These are phyloP conservation scores for Caenorhabditis sp. DNA, from an alignment of 2,888 invertebrate genomes.

Conservation along the genomic window DNA sequence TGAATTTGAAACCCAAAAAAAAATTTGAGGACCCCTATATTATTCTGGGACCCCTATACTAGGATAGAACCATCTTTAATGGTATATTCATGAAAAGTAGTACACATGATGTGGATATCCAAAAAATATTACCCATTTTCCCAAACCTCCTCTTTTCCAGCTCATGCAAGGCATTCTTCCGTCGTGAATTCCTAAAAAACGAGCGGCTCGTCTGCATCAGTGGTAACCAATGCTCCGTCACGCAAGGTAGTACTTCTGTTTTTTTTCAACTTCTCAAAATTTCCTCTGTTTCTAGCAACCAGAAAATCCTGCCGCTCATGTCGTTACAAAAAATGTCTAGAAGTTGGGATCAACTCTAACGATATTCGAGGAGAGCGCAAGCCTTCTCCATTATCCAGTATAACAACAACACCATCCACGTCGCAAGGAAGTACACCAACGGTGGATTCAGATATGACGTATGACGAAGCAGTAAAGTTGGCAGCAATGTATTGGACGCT, in stretches of 20 bases:
- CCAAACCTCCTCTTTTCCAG: conserved; percentile 24
- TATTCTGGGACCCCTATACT: too few species aligned
- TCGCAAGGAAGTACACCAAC: too few species aligned
- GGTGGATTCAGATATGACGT: neutral
- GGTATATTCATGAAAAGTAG: too few species aligned
- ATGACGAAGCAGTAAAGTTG: neutral
- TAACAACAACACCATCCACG: neutral
- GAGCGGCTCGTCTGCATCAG: conserved; percentile 45
- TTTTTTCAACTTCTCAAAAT: neutral
- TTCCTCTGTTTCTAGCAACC: conserved; percentile 16
- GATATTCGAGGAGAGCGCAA: neutral
- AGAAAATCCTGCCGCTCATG: conserved; percentile 47
- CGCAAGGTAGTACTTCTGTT: conserved; percentile 10
- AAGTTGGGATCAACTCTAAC: conserved; percentile 49
- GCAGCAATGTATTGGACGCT: neutral
- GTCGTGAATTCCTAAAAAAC: conserved; percentile 43
- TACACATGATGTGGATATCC: neutral
- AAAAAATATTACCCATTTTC: too few species aligned
- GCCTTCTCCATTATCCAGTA: neutral
- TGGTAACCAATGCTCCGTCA: conserved; percentile 44
- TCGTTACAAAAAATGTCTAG: conserved; percentile 49
- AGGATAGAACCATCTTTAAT: too few species aligned
- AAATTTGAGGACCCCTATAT: too few species aligned
- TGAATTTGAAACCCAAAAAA: too few species aligned
- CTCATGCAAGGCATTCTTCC: conserved; percentile 51